phyloP scores from a whole-genome alignment of 2,113 vertebrate species.

The Camelus bactrianus region DNA sequence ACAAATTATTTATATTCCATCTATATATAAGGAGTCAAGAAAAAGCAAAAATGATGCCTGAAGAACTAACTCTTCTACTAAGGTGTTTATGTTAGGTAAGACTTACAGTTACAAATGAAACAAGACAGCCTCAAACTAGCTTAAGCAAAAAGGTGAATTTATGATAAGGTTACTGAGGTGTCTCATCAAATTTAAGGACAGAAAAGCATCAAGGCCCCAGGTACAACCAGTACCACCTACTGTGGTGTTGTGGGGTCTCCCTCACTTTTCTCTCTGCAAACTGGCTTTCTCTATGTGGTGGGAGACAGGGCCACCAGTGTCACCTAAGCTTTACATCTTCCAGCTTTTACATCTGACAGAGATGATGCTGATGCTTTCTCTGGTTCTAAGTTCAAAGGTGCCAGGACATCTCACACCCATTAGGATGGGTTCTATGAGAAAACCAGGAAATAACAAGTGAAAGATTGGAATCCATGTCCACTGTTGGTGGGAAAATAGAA shows the following conservation, averaged over 20 bases:
- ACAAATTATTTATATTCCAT: not conserved
- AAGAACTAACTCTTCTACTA: not conserved
- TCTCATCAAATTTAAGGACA: not conserved
- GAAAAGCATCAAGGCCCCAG: not conserved
- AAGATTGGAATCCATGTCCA: not conserved
- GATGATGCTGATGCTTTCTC: not conserved
- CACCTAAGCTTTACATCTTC: not conserved
- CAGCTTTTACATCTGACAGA: not conserved
- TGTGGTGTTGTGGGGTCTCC: not conserved
- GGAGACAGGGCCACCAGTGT: not conserved
- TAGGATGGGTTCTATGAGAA: not conserved
- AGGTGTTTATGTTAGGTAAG: not conserved
- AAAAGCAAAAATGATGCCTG: not conserved
- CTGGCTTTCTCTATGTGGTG: not conserved
- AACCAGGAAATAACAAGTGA: not conserved
- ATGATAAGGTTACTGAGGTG: not conserved
- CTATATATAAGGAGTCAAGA: slow-evolving; percentile 12
- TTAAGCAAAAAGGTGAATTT: not conserved
- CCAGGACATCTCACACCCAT: not conserved
- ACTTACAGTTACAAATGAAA: not conserved
- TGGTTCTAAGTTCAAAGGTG: slow-evolving; percentile 35
- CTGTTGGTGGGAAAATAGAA: not conserved
- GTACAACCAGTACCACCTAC: not conserved
- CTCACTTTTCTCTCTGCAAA: not conserved
- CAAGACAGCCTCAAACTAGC: not conserved